Evolutionary conservation across 2,888 invertebrate genomes (phyloP), one percentile per base, ranked within the genome.

Genomic region (Melieria crassipennis): DNA sequence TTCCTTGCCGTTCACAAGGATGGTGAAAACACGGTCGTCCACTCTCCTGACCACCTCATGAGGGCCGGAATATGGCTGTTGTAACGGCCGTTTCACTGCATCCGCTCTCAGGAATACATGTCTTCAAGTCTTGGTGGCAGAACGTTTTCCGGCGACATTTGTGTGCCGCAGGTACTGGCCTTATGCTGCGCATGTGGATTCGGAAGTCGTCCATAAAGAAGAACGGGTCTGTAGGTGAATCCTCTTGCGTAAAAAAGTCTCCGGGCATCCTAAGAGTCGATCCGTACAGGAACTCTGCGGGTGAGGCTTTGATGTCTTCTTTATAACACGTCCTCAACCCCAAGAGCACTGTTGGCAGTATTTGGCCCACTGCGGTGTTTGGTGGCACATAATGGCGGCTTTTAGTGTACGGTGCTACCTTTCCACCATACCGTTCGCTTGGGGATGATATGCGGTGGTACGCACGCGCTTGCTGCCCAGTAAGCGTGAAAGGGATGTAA

Each of bases 341-440:
- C 10, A 30, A 60, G 5, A 30, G 43, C 42, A 16, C 16, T 16
- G 58, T 30, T 30, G 60, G 60, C n/a, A 60, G 11, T 45, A 60
- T 5, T 60, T 43, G 43, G 50, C 50, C 50, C 50, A 50, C 50
- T 50, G 50, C 5, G 7, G 10, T 11, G 16, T 13, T 13, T 58
- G 30, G 7, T 58, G 13, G 42, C 7, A 43, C 61, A 61, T 45
- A 11, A 61, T 30, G 61, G 61, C 45, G 10, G 10, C 61, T 9
- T 61, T 61, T 30, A 61, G 46, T n/a, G 46, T 45, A 13, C 45
- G 61, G 46, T 61, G 61, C 61, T 45, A 61, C 43, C 61, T 30
- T 11, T 43, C 45, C 2, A 61, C 61, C 61, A 61, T 61, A 42
- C 45, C 61, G 13, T 61, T 46, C 9, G 61, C 30, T n/a, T 61